Conservation (phyloP, 2,888 invertebrate genomes). For the Lasioglossum marginatum region DNA sequence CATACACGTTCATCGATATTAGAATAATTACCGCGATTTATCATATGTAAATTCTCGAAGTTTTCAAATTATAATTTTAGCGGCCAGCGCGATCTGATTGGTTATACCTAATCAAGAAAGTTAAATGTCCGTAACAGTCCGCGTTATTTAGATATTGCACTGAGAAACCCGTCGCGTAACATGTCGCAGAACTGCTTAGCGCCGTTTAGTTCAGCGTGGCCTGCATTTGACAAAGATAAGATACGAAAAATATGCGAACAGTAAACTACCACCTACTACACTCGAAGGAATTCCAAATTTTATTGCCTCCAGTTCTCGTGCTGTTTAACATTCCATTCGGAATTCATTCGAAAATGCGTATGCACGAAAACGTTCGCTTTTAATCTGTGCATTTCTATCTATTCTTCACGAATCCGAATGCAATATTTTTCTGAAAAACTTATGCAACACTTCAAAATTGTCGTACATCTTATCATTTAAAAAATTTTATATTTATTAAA, state of each 20-base stretch:
- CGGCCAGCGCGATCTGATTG: neutral
- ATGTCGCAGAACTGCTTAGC: conserved; percentile 14
- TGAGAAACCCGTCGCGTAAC: conserved; percentile 36
- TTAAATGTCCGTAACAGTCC: conserved; percentile 38
- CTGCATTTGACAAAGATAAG: neutral
- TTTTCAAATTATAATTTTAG: neutral
- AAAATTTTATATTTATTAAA: no score
- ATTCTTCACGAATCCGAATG: neutral
- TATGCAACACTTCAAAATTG: no score
- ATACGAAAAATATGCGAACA: conserved; percentile 16
- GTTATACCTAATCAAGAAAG: conserved; percentile 2
- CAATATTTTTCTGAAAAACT: neutral
- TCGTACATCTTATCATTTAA: neutral
- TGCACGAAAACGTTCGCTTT: neutral
- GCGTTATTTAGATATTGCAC: conserved; percentile 35
- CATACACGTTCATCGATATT: neutral
- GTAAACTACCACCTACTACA: neutral
- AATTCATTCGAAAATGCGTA: neutral
- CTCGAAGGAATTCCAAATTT: neutral
- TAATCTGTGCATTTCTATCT: neutral
- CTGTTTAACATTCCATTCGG: neutral
- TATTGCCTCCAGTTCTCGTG: neutral
- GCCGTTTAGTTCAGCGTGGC: conserved; percentile 8
- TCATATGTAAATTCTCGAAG: neutral
- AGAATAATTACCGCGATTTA: neutral